phyloP scores from a whole-genome alignment of 2,888 invertebrate genomes.

The Spodoptera littoralis region DNA sequence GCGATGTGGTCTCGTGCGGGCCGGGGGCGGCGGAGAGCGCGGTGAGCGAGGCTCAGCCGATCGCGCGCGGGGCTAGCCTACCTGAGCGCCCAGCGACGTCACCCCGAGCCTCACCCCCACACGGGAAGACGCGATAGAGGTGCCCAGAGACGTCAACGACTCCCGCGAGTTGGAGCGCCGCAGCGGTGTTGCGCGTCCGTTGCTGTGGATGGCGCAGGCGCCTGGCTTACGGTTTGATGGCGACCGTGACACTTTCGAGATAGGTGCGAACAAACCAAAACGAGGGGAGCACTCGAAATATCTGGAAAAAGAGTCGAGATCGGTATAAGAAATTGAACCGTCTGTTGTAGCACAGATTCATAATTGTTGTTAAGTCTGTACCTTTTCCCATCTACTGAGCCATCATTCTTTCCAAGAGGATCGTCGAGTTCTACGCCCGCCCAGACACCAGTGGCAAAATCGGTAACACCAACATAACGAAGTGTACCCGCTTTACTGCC shows the following conservation, averaged over 20 bases:
- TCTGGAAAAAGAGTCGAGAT: constrained; percentile 84
- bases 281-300: constrained; percentile 98
- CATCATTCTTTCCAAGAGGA: constrained; percentile 98
- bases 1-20: constrained; percentile 71
- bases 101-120: constrained; percentile 93
- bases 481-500: constrained; percentile 96
- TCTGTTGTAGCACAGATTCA: not conserved
- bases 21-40: constrained; percentile 68
- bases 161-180: constrained; percentile 95
- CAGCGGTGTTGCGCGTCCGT: constrained; percentile 89
- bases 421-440: constrained; percentile 98
- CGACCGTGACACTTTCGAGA: constrained; percentile 96
- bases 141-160: constrained; percentile 92
- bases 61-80: constrained; percentile 89
- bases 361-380: constrained; percentile 69
- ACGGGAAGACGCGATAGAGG: constrained; percentile 90
- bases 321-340: constrained; percentile 22
- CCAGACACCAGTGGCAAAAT: constrained; percentile 98
- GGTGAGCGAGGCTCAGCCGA: constrained; percentile 80
- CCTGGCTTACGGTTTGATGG: constrained; percentile 92
- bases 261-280: constrained; percentile 97
- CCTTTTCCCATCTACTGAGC: constrained; percentile 97
- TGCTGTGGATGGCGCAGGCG: constrained; percentile 90
- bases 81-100: constrained; percentile 91
- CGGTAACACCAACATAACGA: constrained; percentile 95